Evolutionary conservation across 2,888 invertebrate species (phyloP).

Genomic region (Troilus luridus): DNA sequence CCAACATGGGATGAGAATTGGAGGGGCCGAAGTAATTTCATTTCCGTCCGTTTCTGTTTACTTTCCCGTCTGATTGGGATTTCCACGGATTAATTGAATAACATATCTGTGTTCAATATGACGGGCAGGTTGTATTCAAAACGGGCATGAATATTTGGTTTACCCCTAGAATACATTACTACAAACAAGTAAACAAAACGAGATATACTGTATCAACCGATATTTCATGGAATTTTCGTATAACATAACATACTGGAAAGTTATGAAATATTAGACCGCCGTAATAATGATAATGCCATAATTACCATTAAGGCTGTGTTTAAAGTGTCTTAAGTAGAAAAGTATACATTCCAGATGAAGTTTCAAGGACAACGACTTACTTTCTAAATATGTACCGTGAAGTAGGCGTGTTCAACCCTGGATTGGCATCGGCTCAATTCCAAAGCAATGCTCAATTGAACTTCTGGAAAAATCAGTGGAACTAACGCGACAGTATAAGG

Average conservation of each 20-base stretch:
- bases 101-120: not conserved
- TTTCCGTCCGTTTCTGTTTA: not conserved
- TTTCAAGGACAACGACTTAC: not conserved
- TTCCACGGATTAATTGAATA: not conserved
- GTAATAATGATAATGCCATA: not conserved
- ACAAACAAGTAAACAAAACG: not conserved
- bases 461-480: not conserved
- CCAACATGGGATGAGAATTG: not conserved
- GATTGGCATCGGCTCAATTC: not conserved
- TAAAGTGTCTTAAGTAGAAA: not conserved
- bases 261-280: too few relatives aligned
- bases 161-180: not conserved
- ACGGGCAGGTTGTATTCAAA: not conserved
- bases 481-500: not conserved
- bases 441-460: not conserved
- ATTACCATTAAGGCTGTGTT: not conserved
- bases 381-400: not conserved
- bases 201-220: not conserved
- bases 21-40: not conserved
- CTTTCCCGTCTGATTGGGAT: not conserved
- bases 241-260: not conserved
- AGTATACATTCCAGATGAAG: not conserved
- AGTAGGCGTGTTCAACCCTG: not conserved
- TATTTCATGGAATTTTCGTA: not conserved
- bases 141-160: not conserved